Conservation (phyloP, 2,888 invertebrate species). For the Polydesmus complanatus region DNA sequence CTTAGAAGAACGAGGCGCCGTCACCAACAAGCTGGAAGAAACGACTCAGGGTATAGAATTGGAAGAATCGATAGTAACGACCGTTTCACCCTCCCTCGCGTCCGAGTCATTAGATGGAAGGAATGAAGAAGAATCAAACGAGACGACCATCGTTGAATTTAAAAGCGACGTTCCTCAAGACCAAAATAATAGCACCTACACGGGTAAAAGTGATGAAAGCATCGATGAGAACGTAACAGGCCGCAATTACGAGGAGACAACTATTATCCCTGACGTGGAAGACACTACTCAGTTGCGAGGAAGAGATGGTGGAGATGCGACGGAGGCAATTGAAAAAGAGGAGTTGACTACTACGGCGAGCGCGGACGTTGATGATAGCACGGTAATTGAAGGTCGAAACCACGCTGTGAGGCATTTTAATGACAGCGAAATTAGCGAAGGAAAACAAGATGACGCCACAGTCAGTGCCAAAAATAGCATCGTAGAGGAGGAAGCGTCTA, state of each 20-base stretch:
- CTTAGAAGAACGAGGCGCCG: too few species aligned
- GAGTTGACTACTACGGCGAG: background rate
- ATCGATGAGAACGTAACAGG: background rate
- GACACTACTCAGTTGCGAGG: too few species aligned
- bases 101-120: too few species aligned
- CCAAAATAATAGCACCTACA: too few species aligned
- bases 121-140: background rate
- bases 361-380: background rate
- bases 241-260: background rate
- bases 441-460: background rate
- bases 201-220: background rate
- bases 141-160: background rate
- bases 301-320: too few species aligned
- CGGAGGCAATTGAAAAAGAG: background rate
- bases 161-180: background rate
- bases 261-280: background rate
- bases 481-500: background rate
- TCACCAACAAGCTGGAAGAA: too few species aligned
- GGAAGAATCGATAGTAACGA: background rate
- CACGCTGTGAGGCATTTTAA: background rate
- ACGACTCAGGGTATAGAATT: too few species aligned
- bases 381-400: background rate
- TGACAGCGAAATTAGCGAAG: too few species aligned
- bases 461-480: background rate
- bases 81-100: too few species aligned